phyloP scores from a whole-genome alignment of 92 coral and sea anemone species.

The Zoanthus sansibaricus region DNA sequence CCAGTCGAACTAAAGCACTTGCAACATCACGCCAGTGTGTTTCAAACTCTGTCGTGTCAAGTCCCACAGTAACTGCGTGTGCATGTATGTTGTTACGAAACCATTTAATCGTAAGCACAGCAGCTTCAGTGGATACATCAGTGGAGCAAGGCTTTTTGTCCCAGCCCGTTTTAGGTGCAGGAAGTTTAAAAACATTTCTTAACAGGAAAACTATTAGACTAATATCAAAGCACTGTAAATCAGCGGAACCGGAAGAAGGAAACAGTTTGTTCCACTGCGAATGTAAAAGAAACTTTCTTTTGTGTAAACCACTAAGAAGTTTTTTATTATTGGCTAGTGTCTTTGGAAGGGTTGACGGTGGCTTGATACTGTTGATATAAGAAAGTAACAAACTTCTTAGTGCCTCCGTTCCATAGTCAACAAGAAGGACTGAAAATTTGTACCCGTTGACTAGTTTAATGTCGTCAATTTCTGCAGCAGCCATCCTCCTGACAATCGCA shows the following conservation, averaged over 20 bases:
- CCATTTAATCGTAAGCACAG: constrained; percentile 53
- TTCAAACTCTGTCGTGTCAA: constrained; percentile 25
- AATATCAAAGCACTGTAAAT: constrained; percentile 56
- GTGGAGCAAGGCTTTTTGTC: constrained; percentile 43
- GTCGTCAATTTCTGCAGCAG: constrained; percentile 46
- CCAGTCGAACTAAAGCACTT: constrained; percentile 42
- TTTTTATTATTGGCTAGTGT: constrained; percentile 10
- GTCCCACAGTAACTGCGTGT: constrained; percentile 25
- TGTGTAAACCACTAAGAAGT: constrained; percentile 11
- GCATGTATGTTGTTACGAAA: constrained; percentile 53
- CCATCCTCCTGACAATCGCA: neutral
- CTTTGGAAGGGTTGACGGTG: constrained; percentile 18
- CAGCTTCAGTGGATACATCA: constrained; percentile 60
- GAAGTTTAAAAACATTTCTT: constrained; percentile 57
- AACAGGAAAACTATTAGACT: constrained; percentile 50
- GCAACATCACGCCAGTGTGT: constrained; percentile 35
- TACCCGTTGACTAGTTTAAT: constrained; percentile 21
- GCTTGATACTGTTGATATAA: neutral
- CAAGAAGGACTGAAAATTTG: constrained; percentile 43
- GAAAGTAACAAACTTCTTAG: constrained; percentile 19
- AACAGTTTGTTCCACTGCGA: constrained; percentile 54
- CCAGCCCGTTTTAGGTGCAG: constrained; percentile 65
- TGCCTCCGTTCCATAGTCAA: constrained; percentile 45
- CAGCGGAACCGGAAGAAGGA: constrained; percentile 34
- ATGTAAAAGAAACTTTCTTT: neutral